Conservation (phyloP, 2,797 vertebrate genomes). For the Valencia hispanica region DNA sequence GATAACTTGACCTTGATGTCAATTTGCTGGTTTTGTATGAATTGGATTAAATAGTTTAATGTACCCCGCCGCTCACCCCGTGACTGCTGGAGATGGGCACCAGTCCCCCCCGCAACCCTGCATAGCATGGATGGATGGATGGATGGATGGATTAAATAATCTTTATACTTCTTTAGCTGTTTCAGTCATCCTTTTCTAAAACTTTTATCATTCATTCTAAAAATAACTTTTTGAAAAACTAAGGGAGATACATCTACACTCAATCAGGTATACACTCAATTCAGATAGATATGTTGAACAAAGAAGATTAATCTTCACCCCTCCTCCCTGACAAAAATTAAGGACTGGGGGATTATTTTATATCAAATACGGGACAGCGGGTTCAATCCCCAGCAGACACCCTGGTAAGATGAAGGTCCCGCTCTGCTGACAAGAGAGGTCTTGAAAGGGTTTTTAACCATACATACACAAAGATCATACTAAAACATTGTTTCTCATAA, state of each 20-base stretch:
- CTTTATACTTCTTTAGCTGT: background rate
- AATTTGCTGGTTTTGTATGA: background rate
- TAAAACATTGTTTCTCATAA: background rate
- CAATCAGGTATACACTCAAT: slow-evolving; percentile 19
- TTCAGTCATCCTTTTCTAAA: background rate
- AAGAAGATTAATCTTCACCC: slow-evolving; percentile 58
- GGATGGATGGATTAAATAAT: background rate
- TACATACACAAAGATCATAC: slow-evolving; percentile 4
- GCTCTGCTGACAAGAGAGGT: slow-evolving; percentile 35
- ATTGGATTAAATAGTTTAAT: background rate
- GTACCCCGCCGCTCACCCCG: too few species aligned
- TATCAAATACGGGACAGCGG: slow-evolving; percentile 55
- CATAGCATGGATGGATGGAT: too few species aligned
- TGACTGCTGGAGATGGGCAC: too few species aligned
- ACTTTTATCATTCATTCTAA: background rate
- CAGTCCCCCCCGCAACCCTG: too few species aligned
- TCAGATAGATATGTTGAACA: slow-evolving; percentile 62
- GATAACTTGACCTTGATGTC: background rate
- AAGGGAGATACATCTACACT: slow-evolving; percentile 2
- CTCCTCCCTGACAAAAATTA: slow-evolving; percentile 50
- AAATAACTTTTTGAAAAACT: background rate
- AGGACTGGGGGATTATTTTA: slow-evolving; percentile 72
- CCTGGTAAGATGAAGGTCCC: slow-evolving; percentile 39
- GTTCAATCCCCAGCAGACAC: slow-evolving; percentile 55
- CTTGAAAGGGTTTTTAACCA: slow-evolving; percentile 32